phyloP scores from a whole-genome alignment of 2,113 vertebrate species.

The Noturus placidus region DNA sequence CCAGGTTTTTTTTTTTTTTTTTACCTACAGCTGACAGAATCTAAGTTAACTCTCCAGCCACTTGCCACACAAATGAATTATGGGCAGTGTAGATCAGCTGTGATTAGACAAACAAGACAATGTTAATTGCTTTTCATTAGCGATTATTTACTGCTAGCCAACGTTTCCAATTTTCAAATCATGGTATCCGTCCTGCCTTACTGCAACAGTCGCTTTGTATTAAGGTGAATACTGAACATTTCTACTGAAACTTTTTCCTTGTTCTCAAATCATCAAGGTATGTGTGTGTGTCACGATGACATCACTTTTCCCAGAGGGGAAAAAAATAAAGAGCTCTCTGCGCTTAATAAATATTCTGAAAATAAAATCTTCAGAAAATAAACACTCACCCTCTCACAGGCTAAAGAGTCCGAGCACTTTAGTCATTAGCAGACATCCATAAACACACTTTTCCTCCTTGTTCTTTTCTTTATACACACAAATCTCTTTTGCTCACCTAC shows the following conservation, averaged over 20 bases:
- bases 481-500: constrained; percentile 2
- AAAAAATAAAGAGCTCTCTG: constrained; percentile 56
- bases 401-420: not conserved
- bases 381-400: constrained; percentile 46
- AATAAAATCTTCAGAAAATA: constrained; percentile 66
- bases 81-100: not conserved
- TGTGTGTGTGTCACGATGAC: constrained; percentile 28
- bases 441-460: constrained; percentile 19
- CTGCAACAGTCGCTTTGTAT: not conserved
- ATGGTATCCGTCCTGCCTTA: not conserved
- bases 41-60: constrained; percentile 62
- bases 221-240: not conserved
- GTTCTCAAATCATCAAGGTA: not conserved
- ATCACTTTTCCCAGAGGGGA: not conserved
- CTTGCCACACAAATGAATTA: not conserved
- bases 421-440: constrained; percentile 19
- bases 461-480: constrained; percentile 23
- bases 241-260: not conserved
- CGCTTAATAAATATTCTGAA: constrained; percentile 62
- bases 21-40: constrained; percentile 60
- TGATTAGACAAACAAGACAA: not conserved
- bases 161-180: not conserved
- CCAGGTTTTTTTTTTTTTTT: constrained; percentile 70
- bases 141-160: not conserved
- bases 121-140: not conserved